Base-by-base conservation (phyloP, 2,797 vertebrate species). In the Malacoctenus gilli region DNA sequence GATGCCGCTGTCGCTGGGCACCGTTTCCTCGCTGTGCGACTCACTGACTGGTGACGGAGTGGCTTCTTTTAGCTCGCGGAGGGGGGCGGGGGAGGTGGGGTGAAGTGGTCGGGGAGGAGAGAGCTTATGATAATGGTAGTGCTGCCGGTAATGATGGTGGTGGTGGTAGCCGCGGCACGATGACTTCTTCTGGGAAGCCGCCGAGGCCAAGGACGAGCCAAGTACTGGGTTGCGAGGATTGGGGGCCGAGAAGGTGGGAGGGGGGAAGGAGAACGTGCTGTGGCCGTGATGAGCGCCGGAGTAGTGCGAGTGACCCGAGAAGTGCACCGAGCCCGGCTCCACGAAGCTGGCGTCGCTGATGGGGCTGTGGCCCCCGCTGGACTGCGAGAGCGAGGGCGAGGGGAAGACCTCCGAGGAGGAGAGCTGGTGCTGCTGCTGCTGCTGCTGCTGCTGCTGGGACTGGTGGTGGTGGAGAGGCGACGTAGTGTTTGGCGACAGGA, bases 1-100 rank as follows among this genome's bases (percentile, higher is more conserved):
- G 4, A 99, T 99, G 8, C 97, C 97, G 13, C 96, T 98, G 86
- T 99, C 97, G 16, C 96, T 98, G 55, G 97, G 97, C 28, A 98
- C 92, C 0, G 97, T 98, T 89, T 99, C 97, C 7, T 98, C 96
- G 13, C 96, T 98, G 79, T 98, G 96, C 12, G 97, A 98, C 76
- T 99, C 97, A 35, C 96, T 98, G 1, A 97, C 94, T 0, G 97
- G 97, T 2, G 97, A 99, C 0, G 97, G 96, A 3, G 97, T 99
- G 59, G 97, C 96, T 82, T 99, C 97, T 68, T 99, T 99, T 47
- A 98, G 89, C 85, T 99, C 97, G 21, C 91, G 95, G 56, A 98
- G 85, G 56, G 98, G 96, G 1, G 96, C 95, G 4, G 96, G 97
- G 15, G 96, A 98, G 66, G 96, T 98, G 20, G 96, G 96, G 83